Conservation (phyloP, 2,113 vertebrate genomes). For the Gadus chalcogrammus region DNA sequence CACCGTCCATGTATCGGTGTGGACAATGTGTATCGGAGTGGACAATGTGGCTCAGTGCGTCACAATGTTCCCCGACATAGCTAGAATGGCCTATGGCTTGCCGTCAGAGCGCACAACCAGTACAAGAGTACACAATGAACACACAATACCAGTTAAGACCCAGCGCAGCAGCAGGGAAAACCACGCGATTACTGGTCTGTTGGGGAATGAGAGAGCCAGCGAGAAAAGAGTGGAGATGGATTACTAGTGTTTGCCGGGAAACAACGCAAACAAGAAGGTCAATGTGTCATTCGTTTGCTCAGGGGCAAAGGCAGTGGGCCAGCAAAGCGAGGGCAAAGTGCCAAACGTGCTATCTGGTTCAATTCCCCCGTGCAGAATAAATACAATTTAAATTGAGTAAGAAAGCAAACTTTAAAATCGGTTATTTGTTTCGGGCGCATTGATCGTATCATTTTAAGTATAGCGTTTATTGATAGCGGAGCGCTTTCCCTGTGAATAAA, state of each 20-base stretch:
- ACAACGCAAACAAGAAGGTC: conserved; percentile 32
- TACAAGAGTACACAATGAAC: conserved; percentile 22
- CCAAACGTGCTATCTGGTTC: conserved; percentile 14
- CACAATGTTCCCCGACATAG: too few relatives aligned
- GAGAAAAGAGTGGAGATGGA: background rate
- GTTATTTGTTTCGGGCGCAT: too few relatives aligned
- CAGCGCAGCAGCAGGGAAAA: conserved; percentile 14
- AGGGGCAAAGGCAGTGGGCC: background rate
- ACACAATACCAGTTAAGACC: conserved; percentile 20
- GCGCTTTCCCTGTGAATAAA: too few relatives aligned
- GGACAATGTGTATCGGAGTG: too few relatives aligned
- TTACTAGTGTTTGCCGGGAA: too few relatives aligned
- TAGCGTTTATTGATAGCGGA: too few relatives aligned
- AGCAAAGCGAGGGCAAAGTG: background rate
- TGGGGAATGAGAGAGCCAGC: conserved; percentile 12
- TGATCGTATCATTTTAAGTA: too few relatives aligned
- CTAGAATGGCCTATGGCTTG: too few relatives aligned
- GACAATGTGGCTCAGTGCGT: too few relatives aligned
- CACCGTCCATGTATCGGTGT: too few relatives aligned
- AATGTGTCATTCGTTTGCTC: conserved; percentile 17
- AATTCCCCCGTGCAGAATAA: background rate
- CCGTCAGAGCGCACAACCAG: conserved; percentile 20
- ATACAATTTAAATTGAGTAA: too few relatives aligned
- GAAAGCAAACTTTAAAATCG: too few relatives aligned
- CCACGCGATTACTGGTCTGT: conserved; percentile 29